Evolutionary conservation across 2,888 invertebrate genomes (phyloP).

Genomic region (Tetragnatha montana): DNA sequence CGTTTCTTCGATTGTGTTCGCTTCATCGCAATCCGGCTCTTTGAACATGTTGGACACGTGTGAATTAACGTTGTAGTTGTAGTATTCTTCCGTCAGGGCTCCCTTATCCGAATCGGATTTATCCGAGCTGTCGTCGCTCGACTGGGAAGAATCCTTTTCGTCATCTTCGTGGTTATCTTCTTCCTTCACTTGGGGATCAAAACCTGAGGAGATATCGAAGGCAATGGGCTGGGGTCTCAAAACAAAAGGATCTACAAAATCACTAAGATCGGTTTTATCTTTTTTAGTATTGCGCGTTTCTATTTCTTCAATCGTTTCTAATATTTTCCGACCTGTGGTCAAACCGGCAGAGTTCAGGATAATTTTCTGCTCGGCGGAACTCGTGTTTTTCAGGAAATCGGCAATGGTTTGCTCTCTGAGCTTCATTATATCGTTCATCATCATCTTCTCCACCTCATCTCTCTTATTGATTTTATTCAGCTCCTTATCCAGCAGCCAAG

Average conservation of each 20-base stretch:
- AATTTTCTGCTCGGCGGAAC: conserved; percentile 1
- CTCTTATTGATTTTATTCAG: conserved; percentile 41
- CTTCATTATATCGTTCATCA: conserved; percentile 56
- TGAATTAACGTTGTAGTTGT: conserved; percentile 38
- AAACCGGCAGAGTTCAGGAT: conserved; percentile 3
- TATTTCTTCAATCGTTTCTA: neutral
- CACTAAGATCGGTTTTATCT: neutral
- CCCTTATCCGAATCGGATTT: conserved; percentile 27
- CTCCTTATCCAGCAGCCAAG: conserved; percentile 60
- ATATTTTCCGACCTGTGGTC: neutral
- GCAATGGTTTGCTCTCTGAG: conserved; percentile 55
- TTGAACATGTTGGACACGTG: conserved; percentile 36
- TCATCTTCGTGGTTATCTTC: neutral
- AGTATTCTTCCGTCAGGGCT: conserved; percentile 32
- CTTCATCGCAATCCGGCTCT: neutral
- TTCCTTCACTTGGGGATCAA: neutral
- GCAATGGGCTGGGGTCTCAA: neutral
- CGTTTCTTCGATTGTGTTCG: neutral
- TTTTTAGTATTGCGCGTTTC: neutral
- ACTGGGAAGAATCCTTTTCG: neutral
- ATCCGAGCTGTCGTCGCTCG: neutral
- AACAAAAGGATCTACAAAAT: neutral
- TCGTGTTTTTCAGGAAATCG: conserved; percentile 51
- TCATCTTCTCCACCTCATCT: conserved; percentile 61
- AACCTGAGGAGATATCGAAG: neutral